Evolutionary conservation across 1,140 invertebrate genomes (phyloP).

Genomic region (Carposina sasakii): DNA sequence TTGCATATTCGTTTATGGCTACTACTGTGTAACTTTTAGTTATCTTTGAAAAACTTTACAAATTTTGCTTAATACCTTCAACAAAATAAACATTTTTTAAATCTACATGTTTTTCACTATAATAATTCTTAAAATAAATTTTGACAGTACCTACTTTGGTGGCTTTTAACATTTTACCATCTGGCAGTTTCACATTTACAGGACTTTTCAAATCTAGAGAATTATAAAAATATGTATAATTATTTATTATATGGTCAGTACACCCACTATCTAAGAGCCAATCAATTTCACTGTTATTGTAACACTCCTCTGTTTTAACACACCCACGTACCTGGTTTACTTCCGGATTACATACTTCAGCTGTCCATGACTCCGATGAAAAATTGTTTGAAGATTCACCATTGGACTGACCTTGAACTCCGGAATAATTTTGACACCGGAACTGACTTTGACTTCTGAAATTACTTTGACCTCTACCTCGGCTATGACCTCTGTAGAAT

Average conservation of each 20-base stretch:
- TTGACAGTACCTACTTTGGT: constrained; percentile 40
- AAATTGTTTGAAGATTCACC: constrained; percentile 22
- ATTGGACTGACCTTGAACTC: constrained; percentile 22
- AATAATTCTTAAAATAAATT: constrained; percentile 20
- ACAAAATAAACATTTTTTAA: constrained; percentile 40
- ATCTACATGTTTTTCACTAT: constrained; percentile 23
- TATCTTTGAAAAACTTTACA: constrained; percentile 35
- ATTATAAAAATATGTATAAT: constrained; percentile 40
- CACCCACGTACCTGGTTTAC: constrained; percentile 11
- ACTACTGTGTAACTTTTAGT: constrained; percentile 29
- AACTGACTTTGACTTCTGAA: neutral
- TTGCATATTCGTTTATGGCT: constrained; percentile 26
- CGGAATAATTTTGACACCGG: too few relatives aligned
- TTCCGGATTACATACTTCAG: constrained; percentile 25
- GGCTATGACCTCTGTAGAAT: constrained; percentile 23
- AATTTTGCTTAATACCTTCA: constrained; percentile 32
- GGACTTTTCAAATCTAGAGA: constrained; percentile 36
- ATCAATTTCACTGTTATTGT: constrained; percentile 31
- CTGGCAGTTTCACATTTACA: constrained; percentile 30
- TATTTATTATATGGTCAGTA: constrained; percentile 51
- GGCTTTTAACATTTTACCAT: constrained; percentile 33
- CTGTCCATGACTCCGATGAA: constrained; percentile 30
- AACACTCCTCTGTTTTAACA: constrained; percentile 9
- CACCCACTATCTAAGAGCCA: constrained; percentile 49
- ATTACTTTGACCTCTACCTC: constrained; percentile 10